Conservation (phyloP, 1,140 invertebrate species). For the Drosophila paulistorum region DNA sequence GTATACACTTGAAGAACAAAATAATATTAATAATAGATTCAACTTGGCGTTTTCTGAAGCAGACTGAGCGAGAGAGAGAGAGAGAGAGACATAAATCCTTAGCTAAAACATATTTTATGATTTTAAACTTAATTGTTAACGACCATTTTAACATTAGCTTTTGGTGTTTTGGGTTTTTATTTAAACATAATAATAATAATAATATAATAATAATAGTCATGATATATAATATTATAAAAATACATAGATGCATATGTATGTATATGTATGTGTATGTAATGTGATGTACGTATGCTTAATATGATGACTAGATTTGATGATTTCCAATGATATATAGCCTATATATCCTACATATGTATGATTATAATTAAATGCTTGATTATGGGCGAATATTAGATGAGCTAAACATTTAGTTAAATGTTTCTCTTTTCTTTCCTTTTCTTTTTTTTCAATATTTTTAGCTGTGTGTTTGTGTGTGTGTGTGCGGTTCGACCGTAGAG, state of each 20-base stretch:
- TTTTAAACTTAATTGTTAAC: slow-evolving; percentile 75
- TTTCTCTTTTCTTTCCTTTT: not conserved
- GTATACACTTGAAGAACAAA: slow-evolving; percentile 63
- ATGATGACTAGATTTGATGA: slow-evolving; percentile 60
- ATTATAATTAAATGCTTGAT: slow-evolving; percentile 46
- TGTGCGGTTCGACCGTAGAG: slow-evolving; percentile 77
- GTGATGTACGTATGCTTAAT: slow-evolving; percentile 30
- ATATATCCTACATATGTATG: slow-evolving; percentile 28
- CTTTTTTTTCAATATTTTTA: slow-evolving; percentile 40
- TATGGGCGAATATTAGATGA: slow-evolving; percentile 34
- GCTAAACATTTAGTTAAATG: slow-evolving; percentile 68
- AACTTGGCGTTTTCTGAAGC: slow-evolving; percentile 52
- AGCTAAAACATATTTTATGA: slow-evolving; percentile 70
- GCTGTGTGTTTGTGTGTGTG: slow-evolving; percentile 28
- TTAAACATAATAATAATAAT: slow-evolving; percentile 26
- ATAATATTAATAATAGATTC: slow-evolving; percentile 13
- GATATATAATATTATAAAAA: slow-evolving; percentile 64
- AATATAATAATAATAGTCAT: slow-evolving; percentile 36
- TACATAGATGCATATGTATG: slow-evolving; percentile 55
- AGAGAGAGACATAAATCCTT: slow-evolving; percentile 51
- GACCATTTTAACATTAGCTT: slow-evolving; percentile 78
- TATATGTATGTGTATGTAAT: slow-evolving; percentile 11
- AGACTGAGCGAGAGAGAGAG: not conserved
- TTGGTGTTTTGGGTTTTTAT: slow-evolving; percentile 55
- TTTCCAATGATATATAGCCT: slow-evolving; percentile 56